phyloP scores from a whole-genome alignment of 2,797 vertebrate genomes.

The Clamator glandarius region DNA sequence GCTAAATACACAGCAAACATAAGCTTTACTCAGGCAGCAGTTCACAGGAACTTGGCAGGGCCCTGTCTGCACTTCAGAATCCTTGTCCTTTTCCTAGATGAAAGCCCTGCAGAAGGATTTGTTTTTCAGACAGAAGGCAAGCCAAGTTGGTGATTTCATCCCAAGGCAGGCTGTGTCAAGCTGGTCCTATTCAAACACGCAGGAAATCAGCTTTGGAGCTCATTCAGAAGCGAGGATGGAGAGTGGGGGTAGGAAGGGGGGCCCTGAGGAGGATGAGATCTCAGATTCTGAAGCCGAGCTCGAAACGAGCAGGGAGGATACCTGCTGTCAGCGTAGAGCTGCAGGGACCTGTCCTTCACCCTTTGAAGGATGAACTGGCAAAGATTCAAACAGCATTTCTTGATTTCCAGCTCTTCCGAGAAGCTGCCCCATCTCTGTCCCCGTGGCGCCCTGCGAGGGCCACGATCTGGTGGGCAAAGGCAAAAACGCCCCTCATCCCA shows the following conservation, averaged over 20 bases:
- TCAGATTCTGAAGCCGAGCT: not conserved
- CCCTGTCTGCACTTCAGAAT: slow-evolving; percentile 42
- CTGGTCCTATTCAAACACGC: slow-evolving; percentile 70
- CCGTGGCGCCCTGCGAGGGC: not conserved
- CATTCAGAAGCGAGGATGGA: slow-evolving; percentile 32
- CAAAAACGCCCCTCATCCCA: not conserved
- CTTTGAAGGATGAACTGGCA: not conserved
- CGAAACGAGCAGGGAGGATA: not conserved
- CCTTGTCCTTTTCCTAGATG: slow-evolving; percentile 65
- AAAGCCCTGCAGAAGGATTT: slow-evolving; percentile 69
- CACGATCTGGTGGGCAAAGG: not conserved
- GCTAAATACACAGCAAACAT: not conserved
- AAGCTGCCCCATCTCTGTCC: not conserved
- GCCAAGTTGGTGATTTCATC: slow-evolving; percentile 77
- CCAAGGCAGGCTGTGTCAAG: slow-evolving; percentile 73
- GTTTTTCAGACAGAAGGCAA: slow-evolving; percentile 69
- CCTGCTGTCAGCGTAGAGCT: not conserved
- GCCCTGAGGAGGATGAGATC: slow-evolving; percentile 26
- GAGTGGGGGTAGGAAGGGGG: slow-evolving; percentile 42
- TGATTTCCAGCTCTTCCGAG: not conserved
- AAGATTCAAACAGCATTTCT: not conserved
- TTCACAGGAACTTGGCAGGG: slow-evolving; percentile 58
- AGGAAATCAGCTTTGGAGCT: slow-evolving; percentile 71
- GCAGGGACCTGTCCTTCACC: not conserved
- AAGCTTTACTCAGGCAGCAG: slow-evolving; percentile 22